Base-by-base conservation (phyloP, 23 tunicate genomes). In the Ciona savignyi region DNA sequence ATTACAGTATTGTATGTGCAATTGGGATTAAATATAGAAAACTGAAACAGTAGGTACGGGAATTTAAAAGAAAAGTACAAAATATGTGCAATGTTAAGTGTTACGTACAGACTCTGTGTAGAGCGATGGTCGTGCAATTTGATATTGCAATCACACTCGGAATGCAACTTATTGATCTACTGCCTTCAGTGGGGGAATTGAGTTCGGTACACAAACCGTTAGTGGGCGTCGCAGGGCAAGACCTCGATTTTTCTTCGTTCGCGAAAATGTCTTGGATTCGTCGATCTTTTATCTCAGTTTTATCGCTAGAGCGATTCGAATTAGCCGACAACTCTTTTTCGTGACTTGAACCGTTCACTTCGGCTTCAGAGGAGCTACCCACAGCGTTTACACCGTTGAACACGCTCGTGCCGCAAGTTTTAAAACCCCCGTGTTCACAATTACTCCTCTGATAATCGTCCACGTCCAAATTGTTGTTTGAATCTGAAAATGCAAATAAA, bases 181-280 rank as follows among this genome's bases (percentile, higher is more conserved):
- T 15, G 56, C 56, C 15, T 9, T 42, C 56, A 42, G 56, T 42
- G 56, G 9, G 9, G 15, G 15, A 42, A 15, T 42, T 42, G 6
- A 20, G 6, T 25, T 25, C 24, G 4, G 4, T 22, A 11, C 24
- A 11, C 15, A 23, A 25, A 24, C 63, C 87, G 51, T 71, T 48
- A 74, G 87, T 64, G 11, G 87, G 87, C 70, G 87, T 74, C 3
- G 87, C 78, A 23, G 87, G 77, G 75, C 87, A 82, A 29, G 87
- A 82, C 9, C 31, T 70, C 25, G 87, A 67, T 68, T 82, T 82
- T 32, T 61, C 74, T 4, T 77, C 34, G 11, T 51, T 70, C 1
- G 66, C 70, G 34, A 81, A 29, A 24, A 82, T 42, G 15, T 9
- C 56, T 15, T 42, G 56, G 56, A 42, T 42, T 15, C 56, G 56